Evolutionary conservation across 2,888 invertebrate genomes (phyloP).

Genomic region (Xestia ashworthii): DNA sequence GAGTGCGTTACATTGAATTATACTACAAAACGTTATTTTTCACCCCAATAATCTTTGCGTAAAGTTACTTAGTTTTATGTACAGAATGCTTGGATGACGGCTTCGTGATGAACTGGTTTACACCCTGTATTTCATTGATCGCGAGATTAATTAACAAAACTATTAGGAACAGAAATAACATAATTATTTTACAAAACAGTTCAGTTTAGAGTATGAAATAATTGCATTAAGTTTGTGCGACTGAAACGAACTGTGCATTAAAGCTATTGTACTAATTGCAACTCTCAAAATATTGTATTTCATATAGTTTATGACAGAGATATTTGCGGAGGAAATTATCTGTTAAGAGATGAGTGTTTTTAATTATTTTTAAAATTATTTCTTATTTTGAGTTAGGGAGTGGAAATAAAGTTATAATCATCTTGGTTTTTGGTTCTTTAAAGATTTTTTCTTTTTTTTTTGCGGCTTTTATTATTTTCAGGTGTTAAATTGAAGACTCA

Average conservation of each 20-base stretch:
- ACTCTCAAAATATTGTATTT: slow-evolving; percentile 25
- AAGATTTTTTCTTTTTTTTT: no score
- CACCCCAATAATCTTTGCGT: no score
- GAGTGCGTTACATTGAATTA: no score
- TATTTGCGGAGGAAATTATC: slow-evolving; percentile 24
- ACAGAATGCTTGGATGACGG: no score
- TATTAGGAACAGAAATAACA: background rate
- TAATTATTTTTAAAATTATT: background rate
- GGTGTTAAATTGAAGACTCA: no score
- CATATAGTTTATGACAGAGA: slow-evolving; percentile 8
- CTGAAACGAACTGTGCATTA: slow-evolving; percentile 4
- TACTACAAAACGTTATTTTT: no score
- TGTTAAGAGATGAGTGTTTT: slow-evolving; percentile 19
- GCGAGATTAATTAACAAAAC: slow-evolving; percentile 17
- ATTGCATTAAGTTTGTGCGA: slow-evolving; percentile 23
- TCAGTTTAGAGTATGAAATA: slow-evolving; percentile 5
- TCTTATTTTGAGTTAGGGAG: background rate
- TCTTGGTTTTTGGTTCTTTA: no score
- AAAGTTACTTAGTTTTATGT: no score
- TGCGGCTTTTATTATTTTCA: no score
- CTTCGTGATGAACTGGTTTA: no score
- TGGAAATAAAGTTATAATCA: no score
- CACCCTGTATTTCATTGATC: background rate
- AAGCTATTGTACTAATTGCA: slow-evolving; percentile 40
- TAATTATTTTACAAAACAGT: slow-evolving; percentile 9